Evolutionary conservation across 1,140 invertebrate genomes (phyloP).

Genomic region (Adoxophyes honmai): DNA sequence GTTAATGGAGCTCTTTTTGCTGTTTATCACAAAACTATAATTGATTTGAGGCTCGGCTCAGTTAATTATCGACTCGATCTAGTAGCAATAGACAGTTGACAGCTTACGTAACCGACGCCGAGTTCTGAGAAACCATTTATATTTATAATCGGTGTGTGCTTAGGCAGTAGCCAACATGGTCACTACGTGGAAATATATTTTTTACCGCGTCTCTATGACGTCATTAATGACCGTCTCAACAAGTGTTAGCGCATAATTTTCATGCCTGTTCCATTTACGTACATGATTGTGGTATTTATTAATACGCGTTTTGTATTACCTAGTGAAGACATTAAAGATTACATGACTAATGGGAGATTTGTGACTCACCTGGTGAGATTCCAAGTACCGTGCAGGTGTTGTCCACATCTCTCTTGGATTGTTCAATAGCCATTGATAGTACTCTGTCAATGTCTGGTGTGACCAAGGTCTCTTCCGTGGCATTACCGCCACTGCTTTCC

Average conservation of each 20-base stretch:
- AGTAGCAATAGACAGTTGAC: conserved; percentile 26
- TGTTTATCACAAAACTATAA: conserved; percentile 10
- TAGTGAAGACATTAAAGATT: background rate
- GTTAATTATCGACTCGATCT: conserved; percentile 5
- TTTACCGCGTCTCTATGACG: conserved; percentile 47
- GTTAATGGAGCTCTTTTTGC: background rate
- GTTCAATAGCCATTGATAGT: conserved; percentile 89
- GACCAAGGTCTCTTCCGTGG: conserved; percentile 79
- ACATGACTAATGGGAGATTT: background rate
- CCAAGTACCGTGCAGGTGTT: conserved; percentile 89
- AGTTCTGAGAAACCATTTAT: conserved; percentile 57
- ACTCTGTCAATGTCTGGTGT: conserved; percentile 89
- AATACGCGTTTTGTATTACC: background rate
- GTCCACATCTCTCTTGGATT: conserved; percentile 90
- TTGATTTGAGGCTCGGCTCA: background rate
- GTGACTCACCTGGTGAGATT: conserved; percentile 89
- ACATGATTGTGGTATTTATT: background rate
- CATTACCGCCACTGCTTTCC: conserved; percentile 71
- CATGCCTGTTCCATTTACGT: background rate
- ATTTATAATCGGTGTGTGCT: conserved; percentile 46
- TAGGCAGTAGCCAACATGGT: conserved; percentile 40
- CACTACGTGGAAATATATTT: conserved; percentile 52
- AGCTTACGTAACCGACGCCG: conserved; percentile 53
- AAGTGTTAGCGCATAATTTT: background rate
- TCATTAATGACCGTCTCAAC: conserved; percentile 42